phyloP scores from a whole-genome alignment of 2,113 vertebrate genomes.

The Petroica traversi region DNA sequence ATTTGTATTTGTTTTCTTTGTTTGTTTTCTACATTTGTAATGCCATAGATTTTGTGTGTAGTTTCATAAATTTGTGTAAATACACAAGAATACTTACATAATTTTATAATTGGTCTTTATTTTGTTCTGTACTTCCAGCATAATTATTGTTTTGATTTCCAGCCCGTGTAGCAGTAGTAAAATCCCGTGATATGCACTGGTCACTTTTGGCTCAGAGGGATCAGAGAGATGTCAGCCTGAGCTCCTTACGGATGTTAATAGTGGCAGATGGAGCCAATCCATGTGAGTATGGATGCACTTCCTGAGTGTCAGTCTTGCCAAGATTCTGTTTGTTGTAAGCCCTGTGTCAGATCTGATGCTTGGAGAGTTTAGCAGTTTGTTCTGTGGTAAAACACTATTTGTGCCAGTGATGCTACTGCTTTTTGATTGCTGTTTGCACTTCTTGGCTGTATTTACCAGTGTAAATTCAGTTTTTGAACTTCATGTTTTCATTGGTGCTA shows the following conservation, averaged over 20 bases:
- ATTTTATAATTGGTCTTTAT: background rate
- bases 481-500: background rate
- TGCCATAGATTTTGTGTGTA: background rate
- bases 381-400: background rate
- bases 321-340: background rate
- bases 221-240: constrained; percentile 90
- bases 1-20: background rate
- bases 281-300: constrained; percentile 77
- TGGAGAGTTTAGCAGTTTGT: background rate
- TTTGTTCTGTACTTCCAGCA: background rate
- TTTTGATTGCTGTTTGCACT: background rate
- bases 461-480: background rate
- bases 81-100: background rate
- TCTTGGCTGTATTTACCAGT: background rate
- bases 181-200: constrained; percentile 98
- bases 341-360: background rate
- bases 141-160: background rate
- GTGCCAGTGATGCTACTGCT: background rate
- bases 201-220: constrained; percentile 94
- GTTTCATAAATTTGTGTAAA: background rate
- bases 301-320: background rate
- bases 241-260: constrained; percentile 91
- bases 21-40: background rate
- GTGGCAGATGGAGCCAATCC: constrained; percentile 96
- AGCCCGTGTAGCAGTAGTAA: constrained; percentile 90